phyloP scores from a whole-genome alignment of 2,113 vertebrate genomes.

The Zosterops borbonicus region DNA sequence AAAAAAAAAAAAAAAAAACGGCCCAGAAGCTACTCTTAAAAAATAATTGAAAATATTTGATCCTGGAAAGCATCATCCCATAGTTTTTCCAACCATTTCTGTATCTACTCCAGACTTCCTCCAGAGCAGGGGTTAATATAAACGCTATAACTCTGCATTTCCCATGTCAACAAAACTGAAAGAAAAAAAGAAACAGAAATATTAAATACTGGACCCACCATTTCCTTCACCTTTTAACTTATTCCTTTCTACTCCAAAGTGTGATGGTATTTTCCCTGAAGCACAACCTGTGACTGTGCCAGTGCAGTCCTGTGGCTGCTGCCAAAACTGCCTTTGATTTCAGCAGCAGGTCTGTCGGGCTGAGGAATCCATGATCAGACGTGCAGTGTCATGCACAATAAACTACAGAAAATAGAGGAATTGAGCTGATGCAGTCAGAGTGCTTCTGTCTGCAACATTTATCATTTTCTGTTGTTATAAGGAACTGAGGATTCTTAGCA shows the following conservation, averaged over 20 bases:
- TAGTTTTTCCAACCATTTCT: background rate
- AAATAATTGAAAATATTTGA: background rate
- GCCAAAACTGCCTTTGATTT: constrained; percentile 33
- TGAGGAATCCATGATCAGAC: constrained; percentile 16
- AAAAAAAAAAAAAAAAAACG: background rate
- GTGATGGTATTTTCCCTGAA: background rate
- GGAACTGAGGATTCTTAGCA: background rate
- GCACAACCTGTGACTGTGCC: background rate
- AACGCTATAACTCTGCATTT: background rate
- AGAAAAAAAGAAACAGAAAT: background rate
- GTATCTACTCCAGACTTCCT: background rate
- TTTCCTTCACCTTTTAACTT: background rate
- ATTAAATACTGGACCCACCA: background rate
- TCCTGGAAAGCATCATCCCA: background rate
- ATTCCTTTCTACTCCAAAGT: background rate
- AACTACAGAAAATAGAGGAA: constrained; percentile 13
- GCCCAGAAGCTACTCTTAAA: background rate
- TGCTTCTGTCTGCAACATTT: constrained; percentile 27
- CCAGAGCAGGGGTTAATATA: background rate
- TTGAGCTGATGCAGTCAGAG: constrained; percentile 45
- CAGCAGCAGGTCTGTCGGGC: background rate
- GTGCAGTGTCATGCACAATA: constrained; percentile 22
- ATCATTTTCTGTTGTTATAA: background rate
- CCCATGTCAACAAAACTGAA: background rate
- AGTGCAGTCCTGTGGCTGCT: background rate